Base-by-base conservation (phyloP, 2,113 vertebrate species). In the Pterophyllum scalare region DNA sequence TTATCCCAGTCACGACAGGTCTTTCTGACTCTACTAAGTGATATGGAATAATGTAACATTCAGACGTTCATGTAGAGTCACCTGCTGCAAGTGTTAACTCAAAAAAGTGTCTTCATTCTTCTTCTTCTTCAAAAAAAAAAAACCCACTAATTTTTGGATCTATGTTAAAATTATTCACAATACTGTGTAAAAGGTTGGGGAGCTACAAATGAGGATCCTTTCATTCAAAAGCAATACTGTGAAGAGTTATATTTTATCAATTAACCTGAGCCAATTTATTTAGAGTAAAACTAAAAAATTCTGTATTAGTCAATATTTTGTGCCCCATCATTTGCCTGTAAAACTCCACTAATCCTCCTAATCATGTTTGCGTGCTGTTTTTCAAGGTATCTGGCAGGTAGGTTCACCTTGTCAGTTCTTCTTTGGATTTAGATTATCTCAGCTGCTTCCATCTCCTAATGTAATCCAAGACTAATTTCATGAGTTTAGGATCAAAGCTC, bases 1-100 rank as follows among this genome's bases (percentile, higher is more conserved):
- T 95, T 89, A 94, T 95, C 94, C 86, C 64, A 43, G n/a, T 60
- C 79, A 74, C 88, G 90, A 89, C 84, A 67, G 81, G 24, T 88
- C 83, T 80, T 82, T 91, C 86, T 91, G 86, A 87, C 89, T 82
- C 79, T 20, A 61, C 58, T 88, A 74, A 89, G 88, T 85, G 84
- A 91, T 80, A 78, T 70, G 83, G 87, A 88, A 86, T 75, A 87
- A 92, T 9, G 60, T 58, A 86, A 80, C 83, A 84, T 87, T 87
- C 64, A 84, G 13, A 70, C 60, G 75, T 77, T 57, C 26, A 5
- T 26, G 33, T 67, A 80, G 60, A 81, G 78, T 86, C 60, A 81
- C 62, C 88, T 83, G 67, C 40, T 81, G 28, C 6, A 9, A 62
- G 67, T 62, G 49, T 52, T 61, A 62, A 24, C 10, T 33, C 26